phyloP scores from a whole-genome alignment of 1,140 invertebrate genomes.

The Bombus affinis region DNA sequence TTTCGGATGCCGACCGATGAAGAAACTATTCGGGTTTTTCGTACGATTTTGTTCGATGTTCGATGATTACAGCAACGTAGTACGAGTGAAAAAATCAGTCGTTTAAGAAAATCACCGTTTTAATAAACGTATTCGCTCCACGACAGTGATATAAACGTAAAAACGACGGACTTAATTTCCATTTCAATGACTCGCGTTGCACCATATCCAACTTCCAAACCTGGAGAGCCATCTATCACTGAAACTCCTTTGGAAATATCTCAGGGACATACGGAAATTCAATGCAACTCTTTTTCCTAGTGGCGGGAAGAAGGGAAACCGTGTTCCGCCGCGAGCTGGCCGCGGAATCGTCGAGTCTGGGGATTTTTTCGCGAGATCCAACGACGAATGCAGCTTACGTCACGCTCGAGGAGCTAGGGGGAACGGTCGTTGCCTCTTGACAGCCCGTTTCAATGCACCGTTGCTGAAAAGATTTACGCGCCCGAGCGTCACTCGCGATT shows the following conservation, averaged over 20 bases:
- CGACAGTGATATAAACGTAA: no score
- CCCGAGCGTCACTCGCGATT: not conserved
- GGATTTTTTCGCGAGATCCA: slow-evolving; percentile 21
- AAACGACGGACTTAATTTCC: no score
- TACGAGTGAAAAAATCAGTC: no score
- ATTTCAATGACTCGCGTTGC: no score
- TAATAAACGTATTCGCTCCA: no score
- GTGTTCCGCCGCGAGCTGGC: slow-evolving; percentile 23
- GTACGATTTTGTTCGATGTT: no score
- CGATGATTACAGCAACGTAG: no score
- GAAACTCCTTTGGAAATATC: not conserved
- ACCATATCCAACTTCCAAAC: no score
- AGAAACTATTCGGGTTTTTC: no score
- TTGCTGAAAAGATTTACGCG: slow-evolving; percentile 21
- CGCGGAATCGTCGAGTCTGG: slow-evolving; percentile 24
- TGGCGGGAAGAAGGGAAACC: not conserved
- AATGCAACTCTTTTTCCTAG: not conserved
- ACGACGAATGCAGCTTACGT: slow-evolving; percentile 18
- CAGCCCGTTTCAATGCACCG: slow-evolving; percentile 31
- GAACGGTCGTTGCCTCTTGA: slow-evolving; percentile 43
- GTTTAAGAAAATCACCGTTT: no score
- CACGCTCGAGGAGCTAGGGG: slow-evolving; percentile 29
- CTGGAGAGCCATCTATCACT: no score
- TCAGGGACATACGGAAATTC: not conserved
- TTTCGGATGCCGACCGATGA: no score